Percentiles rank a stretch among this genome's conserved stretches.
These are phyloP conservation scores for Vulpes lagopus DNA, from an alignment of 2,113 vertebrate genomes.

Conservation along the genomic window DNA sequence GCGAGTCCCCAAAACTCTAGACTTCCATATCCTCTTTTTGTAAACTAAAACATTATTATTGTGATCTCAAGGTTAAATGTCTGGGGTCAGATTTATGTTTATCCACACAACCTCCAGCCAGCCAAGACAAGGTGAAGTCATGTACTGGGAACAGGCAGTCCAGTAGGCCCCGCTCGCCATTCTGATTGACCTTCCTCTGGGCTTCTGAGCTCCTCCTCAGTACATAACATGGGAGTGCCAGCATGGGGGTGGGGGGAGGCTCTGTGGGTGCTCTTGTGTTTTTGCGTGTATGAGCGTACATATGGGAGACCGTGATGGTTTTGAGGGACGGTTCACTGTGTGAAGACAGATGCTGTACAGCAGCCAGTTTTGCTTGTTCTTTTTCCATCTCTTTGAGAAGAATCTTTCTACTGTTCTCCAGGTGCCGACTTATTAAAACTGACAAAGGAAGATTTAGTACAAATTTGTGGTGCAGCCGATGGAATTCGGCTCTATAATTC, in stretches of 20 bases:
- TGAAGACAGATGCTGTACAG: background rate
- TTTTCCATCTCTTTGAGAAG: background rate
- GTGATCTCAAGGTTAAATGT: background rate
- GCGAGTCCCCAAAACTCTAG: background rate
- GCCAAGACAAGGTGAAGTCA: background rate
- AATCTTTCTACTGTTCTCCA: constrained; percentile 74
- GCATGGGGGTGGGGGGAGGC: background rate
- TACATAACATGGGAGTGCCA: background rate
- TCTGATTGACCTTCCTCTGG: background rate
- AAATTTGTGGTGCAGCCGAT: constrained; percentile 96
- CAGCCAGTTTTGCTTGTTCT: background rate
- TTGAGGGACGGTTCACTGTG: background rate
- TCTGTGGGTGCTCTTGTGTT: too few species aligned
- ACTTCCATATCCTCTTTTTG: background rate
- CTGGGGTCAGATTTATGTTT: background rate
- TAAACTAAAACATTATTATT: background rate
- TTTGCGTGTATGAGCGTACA: rapidly evolving
- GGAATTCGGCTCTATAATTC: constrained; percentile 97
- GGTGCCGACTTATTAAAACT: constrained; percentile 98
- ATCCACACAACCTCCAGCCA: too few species aligned
- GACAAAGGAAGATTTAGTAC: constrained; percentile 95
- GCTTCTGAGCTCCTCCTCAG: background rate
- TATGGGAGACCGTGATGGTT: background rate
- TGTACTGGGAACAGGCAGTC: rapidly evolving
- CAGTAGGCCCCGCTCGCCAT: rapidly evolving